Percentiles rank a stretch among this genome's conserved stretches.
These are phyloP conservation scores for Platerodrilus igneus DNA, from an alignment of 2,888 invertebrate species.

Conservation along the genomic window DNA sequence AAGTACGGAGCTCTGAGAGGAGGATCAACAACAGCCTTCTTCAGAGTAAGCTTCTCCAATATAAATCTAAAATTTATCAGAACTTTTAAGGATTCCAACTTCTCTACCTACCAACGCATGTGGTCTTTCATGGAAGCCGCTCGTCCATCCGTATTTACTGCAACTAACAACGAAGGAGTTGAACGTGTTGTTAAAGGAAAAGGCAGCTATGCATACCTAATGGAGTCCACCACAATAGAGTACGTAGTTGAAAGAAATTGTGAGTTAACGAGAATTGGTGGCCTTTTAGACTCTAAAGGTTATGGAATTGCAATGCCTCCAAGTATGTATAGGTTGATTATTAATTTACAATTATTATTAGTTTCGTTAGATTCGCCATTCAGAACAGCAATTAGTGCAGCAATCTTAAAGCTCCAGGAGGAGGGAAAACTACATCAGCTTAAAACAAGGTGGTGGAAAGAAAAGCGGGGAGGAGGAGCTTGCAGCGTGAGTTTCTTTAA, in stretches of 20 bases:
- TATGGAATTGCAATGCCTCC: constrained; percentile 94
- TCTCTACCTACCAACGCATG: constrained; percentile 91
- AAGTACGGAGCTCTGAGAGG: constrained; percentile 92
- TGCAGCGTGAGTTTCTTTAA: constrained; percentile 71
- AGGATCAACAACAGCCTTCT: constrained; percentile 93
- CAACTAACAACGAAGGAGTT: constrained; percentile 84
- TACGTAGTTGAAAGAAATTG: constrained; percentile 89
- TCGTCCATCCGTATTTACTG: constrained; percentile 80
- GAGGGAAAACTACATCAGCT: constrained; percentile 87
- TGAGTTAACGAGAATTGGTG: constrained; percentile 86
- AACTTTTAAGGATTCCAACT: constrained; percentile 88
- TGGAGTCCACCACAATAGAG: constrained; percentile 97
- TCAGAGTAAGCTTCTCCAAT: constrained; percentile 85
- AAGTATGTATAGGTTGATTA: constrained; percentile 55
- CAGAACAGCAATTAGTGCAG: constrained; percentile 88
- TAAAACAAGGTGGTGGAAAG: constrained; percentile 98
- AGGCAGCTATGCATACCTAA: constrained; percentile 89
- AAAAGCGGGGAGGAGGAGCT: constrained; percentile 83
- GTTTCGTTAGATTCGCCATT: constrained; percentile 78
- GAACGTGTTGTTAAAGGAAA: constrained; percentile 80
- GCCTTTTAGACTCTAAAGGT: constrained; percentile 88
- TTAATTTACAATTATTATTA: constrained; percentile 3
- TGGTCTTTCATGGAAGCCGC: constrained; percentile 93
- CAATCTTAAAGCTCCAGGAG: constrained; percentile 92
- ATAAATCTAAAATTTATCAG: no score